Conservation (phyloP, 2,797 vertebrate genomes). For the Apogon hyalosoma region DNA sequence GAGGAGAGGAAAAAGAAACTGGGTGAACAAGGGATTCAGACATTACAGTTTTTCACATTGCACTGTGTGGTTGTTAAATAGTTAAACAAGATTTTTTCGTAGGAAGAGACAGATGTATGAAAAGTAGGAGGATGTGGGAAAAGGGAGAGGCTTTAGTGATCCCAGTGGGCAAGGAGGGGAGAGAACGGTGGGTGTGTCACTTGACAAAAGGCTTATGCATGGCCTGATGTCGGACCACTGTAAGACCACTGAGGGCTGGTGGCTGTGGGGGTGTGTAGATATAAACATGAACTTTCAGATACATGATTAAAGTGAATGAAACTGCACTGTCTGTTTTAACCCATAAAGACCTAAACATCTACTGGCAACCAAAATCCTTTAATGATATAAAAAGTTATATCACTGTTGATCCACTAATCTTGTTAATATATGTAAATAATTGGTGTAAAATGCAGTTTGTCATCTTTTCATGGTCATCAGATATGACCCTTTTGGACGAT, state of each 20-base stretch:
- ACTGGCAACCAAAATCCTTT: too few species aligned
- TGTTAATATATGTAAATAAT: too few species aligned
- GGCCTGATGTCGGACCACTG: constrained; percentile 48
- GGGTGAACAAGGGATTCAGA: constrained; percentile 1
- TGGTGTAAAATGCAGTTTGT: too few species aligned
- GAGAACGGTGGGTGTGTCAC: constrained; percentile 18
- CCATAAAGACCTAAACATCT: too few species aligned
- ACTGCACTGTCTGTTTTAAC: background rate
- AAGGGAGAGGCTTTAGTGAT: background rate
- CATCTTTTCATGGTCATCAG: too few species aligned
- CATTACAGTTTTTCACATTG: constrained; percentile 25
- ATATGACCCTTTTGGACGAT: too few species aligned
- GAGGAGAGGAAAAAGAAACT: constrained; percentile 8
- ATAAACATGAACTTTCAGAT: constrained; percentile 16
- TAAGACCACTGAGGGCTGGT: constrained; percentile 23
- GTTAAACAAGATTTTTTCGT: too few species aligned
- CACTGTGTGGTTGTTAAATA: too few species aligned
- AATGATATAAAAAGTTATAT: too few species aligned
- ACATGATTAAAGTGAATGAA: background rate
- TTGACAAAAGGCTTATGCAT: constrained; percentile 39
- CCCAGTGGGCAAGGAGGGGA: background rate
- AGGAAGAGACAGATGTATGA: too few species aligned
- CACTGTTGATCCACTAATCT: too few species aligned
- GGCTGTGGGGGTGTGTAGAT: constrained; percentile 14
- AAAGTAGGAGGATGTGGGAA: constrained; percentile 7